Conservation (phyloP, 2,797 vertebrate species). For the Alfaro cultratus region DNA sequence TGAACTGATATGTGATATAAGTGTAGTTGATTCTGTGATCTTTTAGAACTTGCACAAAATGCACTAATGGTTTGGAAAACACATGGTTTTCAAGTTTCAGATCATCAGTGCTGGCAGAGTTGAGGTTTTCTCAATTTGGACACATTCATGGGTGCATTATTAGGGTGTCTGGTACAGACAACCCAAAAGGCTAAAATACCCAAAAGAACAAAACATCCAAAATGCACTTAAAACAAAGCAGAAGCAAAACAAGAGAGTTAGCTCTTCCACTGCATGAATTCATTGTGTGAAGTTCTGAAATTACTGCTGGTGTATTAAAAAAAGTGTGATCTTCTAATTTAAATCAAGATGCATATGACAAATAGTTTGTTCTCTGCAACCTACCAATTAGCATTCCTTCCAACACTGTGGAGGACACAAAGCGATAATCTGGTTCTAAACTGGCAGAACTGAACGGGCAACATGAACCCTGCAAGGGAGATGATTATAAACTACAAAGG, state of each 20-base stretch:
- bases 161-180: neutral
- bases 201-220: neutral
- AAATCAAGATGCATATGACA: slow-evolving; percentile 23
- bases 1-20: neutral
- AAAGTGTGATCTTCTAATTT: slow-evolving; percentile 36
- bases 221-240: neutral
- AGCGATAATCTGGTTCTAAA: slow-evolving; percentile 53
- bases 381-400: slow-evolving; percentile 62
- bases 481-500: slow-evolving; percentile 67
- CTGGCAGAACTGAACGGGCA: slow-evolving; percentile 32
- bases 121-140: slow-evolving; percentile 3
- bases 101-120: neutral
- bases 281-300: slow-evolving; percentile 37
- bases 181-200: slow-evolving; percentile 17
- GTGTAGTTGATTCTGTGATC: neutral
- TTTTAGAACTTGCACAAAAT: neutral
- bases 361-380: slow-evolving; percentile 39
- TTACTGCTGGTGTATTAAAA: slow-evolving; percentile 34
- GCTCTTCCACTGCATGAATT: slow-evolving; percentile 15
- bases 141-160: slow-evolving; percentile 22
- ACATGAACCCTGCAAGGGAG: slow-evolving; percentile 38
- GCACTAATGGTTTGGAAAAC: neutral
- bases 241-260: slow-evolving; percentile 12
- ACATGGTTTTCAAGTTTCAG: neutral
- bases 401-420: slow-evolving; percentile 40